Evolutionary conservation across 1,140 invertebrate genomes (phyloP), one percentile per base, ranked within the genome.

Genomic region (Hylaeus anthracinus): DNA sequence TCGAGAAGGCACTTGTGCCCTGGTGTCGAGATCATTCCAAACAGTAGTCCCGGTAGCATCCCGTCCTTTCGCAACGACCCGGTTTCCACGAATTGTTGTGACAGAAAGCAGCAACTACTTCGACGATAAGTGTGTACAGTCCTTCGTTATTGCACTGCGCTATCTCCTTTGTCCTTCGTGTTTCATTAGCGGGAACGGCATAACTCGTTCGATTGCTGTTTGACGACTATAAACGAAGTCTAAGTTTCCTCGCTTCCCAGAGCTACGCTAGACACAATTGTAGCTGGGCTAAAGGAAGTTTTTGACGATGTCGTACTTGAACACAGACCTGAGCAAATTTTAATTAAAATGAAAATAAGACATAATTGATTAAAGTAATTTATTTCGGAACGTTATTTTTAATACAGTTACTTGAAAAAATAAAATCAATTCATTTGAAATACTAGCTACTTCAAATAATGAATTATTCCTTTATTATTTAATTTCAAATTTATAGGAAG

Each of bases 21-120:
- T 78, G 66, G 83, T 83, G 83, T 87, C 86, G 85, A 89, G 88
- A 89, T 88, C 86, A 89, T 88, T 88, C 79, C 83, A 89, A 89
- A 89, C 81, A 89, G 81, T 75, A 71, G 80, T 76, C 81, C 76
- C 72, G 55, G 85, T 81, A 81, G 73, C 66, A 72, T 85, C 72
- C 80, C 82, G 43, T 72, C 86, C 72, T 77, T 83, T 84, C 82
- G 76, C 66, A 80, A 70, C 87, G 82, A 82, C 76, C 82, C 60
- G 58, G 71, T 86, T 88, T 88, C 79, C 70, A 53, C 72, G 82
- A 84, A 86, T 86, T 88, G 86, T 88, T 88, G 85, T 88, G 88
- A 88, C 79, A 88, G 87, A 88, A 88, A 88, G 80, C 88, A 88
- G 64, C 76, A 86, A 79, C 82, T 80, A 79, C 63, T 74, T 79